A percentile compares a stretch with the other conserved stretches of the same genome.
phyloP scores from a whole-genome alignment of 1,140 invertebrate species.

The Pinna nobilis region DNA sequence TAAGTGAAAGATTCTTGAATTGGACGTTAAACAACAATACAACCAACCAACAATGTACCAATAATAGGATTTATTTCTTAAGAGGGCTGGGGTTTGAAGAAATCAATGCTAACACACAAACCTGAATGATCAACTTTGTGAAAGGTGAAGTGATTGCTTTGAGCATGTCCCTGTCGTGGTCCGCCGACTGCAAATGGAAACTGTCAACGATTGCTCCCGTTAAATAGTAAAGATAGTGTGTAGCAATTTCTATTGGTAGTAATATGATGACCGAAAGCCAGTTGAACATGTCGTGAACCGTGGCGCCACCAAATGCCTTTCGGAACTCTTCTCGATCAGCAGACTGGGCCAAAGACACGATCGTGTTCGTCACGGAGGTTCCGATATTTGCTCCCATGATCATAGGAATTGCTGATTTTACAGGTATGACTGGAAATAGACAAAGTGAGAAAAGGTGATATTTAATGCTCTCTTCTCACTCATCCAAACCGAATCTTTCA shows the following conservation, averaged over 20 bases:
- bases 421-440: slow-evolving; percentile 73
- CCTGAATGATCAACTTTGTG: slow-evolving; percentile 75
- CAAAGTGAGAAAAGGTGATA: no score
- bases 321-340: slow-evolving; percentile 76
- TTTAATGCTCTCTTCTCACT: no score
- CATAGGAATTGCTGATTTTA: slow-evolving; percentile 78
- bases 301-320: slow-evolving; percentile 78
- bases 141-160: slow-evolving; percentile 77
- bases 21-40: neutral
- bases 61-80: neutral
- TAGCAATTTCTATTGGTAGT: slow-evolving; percentile 74
- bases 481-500: no score
- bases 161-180: slow-evolving; percentile 67
- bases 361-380: slow-evolving; percentile 80
- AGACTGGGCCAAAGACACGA: slow-evolving; percentile 76
- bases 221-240: slow-evolving; percentile 35
- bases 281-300: slow-evolving; percentile 80
- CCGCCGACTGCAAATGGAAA: neutral
- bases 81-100: neutral
- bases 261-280: slow-evolving; percentile 77
- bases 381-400: slow-evolving; percentile 81
- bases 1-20: neutral
- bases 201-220: slow-evolving; percentile 1
- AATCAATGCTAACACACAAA: slow-evolving; percentile 55
- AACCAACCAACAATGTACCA: neutral